Evolutionary conservation across 2,113 vertebrate genomes (phyloP).

Genomic region (Zootoca vivipara): DNA sequence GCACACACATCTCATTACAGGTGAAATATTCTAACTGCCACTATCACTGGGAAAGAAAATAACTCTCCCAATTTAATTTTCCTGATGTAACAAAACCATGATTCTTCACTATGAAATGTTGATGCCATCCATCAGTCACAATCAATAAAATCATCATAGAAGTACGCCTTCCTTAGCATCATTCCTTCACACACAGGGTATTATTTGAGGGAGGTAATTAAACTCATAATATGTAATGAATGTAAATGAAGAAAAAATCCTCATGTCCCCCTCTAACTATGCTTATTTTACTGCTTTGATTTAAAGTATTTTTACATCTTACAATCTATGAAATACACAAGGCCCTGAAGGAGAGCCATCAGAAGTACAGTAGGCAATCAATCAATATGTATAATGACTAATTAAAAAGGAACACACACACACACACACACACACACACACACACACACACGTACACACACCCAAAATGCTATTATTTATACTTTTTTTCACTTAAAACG

Average conservation of each 20-base stretch:
- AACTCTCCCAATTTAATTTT: slow-evolving; percentile 92
- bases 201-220: slow-evolving; percentile 86
- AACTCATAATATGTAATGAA: slow-evolving; percentile 86
- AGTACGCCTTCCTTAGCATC: slow-evolving; percentile 77
- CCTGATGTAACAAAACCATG: slow-evolving; percentile 89
- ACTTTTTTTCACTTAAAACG: slow-evolving; percentile 64
- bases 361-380: slow-evolving; percentile 65
- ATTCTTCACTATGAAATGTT: slow-evolving; percentile 90
- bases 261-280: slow-evolving; percentile 74
- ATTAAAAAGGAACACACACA: slow-evolving; percentile 70
- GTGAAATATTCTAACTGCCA: slow-evolving; percentile 96
- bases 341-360: slow-evolving; percentile 66
- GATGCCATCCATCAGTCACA: slow-evolving; percentile 89
- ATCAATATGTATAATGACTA: slow-evolving; percentile 71
- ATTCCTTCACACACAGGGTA: slow-evolving; percentile 69
- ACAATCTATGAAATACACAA: slow-evolving; percentile 71
- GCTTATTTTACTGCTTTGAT: slow-evolving; percentile 78
- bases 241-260: slow-evolving; percentile 83
- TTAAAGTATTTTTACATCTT: slow-evolving; percentile 76
- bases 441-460: neutral
- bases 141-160: slow-evolving; percentile 86
- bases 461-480: slow-evolving; percentile 64
- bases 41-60: slow-evolving; percentile 90
- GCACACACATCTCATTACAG: slow-evolving; percentile 93
- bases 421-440: neutral